Evolutionary conservation across 2,888 invertebrate genomes (phyloP), one percentile per base, ranked within the genome.

Genomic region (Lissonota sp.): DNA sequence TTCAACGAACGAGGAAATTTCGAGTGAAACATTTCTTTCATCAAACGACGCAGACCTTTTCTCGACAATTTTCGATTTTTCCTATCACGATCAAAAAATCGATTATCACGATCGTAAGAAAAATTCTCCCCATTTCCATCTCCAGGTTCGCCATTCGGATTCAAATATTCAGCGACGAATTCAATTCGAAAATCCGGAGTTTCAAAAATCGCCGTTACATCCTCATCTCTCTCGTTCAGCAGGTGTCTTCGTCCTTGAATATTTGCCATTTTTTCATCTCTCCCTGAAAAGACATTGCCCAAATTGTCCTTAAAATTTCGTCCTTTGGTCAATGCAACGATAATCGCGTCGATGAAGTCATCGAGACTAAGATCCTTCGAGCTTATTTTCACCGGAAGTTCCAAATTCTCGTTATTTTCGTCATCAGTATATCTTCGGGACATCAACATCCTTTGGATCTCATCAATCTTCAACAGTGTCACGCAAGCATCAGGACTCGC

Each of bases 101-200:
- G 5, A n/a, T 26, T 40, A 4, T 49, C 12, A n/a, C 8, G n/a
- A 7, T 42, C 37, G 10, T 44, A 49, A n/a, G 7, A 4, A 55
- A 72, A 42, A 71, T 53, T 14, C 55, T 64, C n/a, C 8, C 8
- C 26, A 26, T 16, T 51, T 37, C 49, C 7, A 39, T 53, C 10
- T n/a, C n/a, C 58, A 49, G 55, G 1, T 12, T 26, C 8, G 7
- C 63, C 55, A 40, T n/a, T 5, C 12, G 40, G 46, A 57, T 26
- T 12, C 39, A n/a, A 44, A 58, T 51, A 44, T 51, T 51, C 5
- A 10, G 53, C 16, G 2, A 74, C 10, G 10, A 74, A 58, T 44
- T 74, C 69, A 7, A 79, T 58, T 55, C 58, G 53, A 40, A 44
- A 79, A 67, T 79, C 70, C 14, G 74, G 16, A 5, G 60, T 66